Percentiles rank a stretch among this genome's conserved stretches.
phyloP scores from a whole-genome alignment of 2,113 vertebrate genomes.

The Hystrix cristata region DNA sequence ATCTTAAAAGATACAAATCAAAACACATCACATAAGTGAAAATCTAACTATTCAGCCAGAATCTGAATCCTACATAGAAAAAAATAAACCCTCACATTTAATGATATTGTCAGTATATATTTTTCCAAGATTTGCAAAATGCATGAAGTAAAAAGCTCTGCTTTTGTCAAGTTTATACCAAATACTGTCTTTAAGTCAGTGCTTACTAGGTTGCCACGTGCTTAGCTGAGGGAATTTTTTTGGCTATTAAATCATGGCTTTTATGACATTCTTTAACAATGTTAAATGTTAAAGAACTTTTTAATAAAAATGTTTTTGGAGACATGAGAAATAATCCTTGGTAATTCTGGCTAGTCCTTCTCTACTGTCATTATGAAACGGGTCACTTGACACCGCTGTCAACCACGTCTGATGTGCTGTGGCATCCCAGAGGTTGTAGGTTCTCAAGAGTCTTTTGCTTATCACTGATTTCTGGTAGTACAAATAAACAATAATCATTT shows the following conservation, averaged over 20 bases:
- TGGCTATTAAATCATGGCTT: background rate
- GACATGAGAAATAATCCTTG: background rate
- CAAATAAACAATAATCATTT: background rate
- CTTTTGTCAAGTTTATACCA: slow-evolving; percentile 6
- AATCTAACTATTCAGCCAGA: slow-evolving; percentile 20
- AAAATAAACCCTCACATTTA: slow-evolving; percentile 4
- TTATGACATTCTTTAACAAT: background rate
- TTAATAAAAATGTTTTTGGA: background rate
- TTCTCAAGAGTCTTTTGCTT: background rate
- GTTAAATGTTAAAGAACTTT: background rate
- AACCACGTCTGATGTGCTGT: background rate
- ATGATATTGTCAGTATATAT: slow-evolving; percentile 31
- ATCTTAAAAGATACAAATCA: slow-evolving; percentile 64
- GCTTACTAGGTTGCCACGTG: background rate
- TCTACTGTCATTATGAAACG: background rate
- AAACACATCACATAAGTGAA: slow-evolving; percentile 45
- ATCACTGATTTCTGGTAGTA: background rate
- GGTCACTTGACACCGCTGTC: background rate
- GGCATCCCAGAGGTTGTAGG: background rate
- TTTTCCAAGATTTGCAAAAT: slow-evolving; percentile 50
- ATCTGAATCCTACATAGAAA: slow-evolving; percentile 35
- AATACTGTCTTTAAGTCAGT: background rate
- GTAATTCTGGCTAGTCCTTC: background rate
- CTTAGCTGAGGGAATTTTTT: background rate
- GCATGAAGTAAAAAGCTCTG: background rate